Conservation (phyloP, 1,140 invertebrate genomes). For the Lepidurus apus region DNA sequence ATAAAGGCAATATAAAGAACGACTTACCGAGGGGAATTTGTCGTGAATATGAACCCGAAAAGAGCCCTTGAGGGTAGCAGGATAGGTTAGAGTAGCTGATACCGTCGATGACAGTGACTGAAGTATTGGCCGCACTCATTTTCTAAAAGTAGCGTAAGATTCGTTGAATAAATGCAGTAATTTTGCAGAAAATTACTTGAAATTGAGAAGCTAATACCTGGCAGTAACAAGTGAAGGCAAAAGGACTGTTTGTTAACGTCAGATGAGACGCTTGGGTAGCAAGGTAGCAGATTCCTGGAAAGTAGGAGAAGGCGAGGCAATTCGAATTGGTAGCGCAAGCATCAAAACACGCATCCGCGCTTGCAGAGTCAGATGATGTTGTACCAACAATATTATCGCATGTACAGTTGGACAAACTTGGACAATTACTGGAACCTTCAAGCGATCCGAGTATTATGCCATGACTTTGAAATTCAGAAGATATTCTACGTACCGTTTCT, state of each 20-base stretch:
- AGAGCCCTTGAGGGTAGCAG: neutral
- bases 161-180: too few species aligned
- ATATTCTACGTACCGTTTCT: too few species aligned
- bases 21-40: neutral
- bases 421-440: neutral
- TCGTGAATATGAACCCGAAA: neutral
- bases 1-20: too few species aligned
- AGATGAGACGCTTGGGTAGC: neutral
- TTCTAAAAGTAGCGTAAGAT: too few species aligned
- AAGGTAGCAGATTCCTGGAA: neutral
- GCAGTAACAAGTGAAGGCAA: neutral
- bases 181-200: too few species aligned
- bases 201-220: neutral
- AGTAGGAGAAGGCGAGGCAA: neutral
- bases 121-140: too few species aligned
- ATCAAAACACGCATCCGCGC: neutral
- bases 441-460: too few species aligned
- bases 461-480: too few species aligned
- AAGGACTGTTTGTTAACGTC: neutral
- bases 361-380: neutral
- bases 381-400: neutral
- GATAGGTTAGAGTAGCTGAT: neutral
- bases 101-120: neutral
- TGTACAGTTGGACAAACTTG: neutral
- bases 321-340: neutral